These are phyloP conservation scores for Percopsis omiscomaycus DNA, from an alignment of 2,797 vertebrate genomes.

Conservation along the genomic window DNA sequence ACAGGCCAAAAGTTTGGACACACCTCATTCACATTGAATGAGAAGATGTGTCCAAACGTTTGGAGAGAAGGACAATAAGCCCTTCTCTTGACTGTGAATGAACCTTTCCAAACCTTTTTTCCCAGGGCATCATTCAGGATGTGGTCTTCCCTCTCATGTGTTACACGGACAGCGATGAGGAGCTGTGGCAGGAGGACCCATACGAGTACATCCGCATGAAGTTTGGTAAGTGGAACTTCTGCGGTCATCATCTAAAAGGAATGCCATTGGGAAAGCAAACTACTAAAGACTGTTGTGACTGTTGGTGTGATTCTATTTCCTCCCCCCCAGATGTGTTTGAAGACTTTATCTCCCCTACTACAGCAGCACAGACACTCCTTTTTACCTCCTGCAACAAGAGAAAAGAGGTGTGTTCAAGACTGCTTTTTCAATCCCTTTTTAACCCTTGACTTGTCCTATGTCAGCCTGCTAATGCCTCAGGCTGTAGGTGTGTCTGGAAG, in stretches of 20 bases:
- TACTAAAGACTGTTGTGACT: background rate
- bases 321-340: slow-evolving; percentile 90
- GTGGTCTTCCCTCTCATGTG: slow-evolving; percentile 99
- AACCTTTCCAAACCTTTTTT: slow-evolving; percentile 20
- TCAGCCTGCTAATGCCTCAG: too few relatives aligned
- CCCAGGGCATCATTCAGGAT: slow-evolving; percentile 97
- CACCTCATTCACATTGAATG: too few relatives aligned
- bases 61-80: too few relatives aligned
- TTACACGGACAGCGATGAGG: slow-evolving; percentile 98
- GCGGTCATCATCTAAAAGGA: slow-evolving; percentile 2
- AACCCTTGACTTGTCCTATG: too few relatives aligned
- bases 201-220: slow-evolving; percentile 99
- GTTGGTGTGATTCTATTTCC: background rate
- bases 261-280: background rate
- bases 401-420: slow-evolving; percentile 86
- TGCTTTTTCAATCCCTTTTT: slow-evolving; percentile 2
- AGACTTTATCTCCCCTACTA: slow-evolving; percentile 99
- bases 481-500: too few relatives aligned
- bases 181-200: slow-evolving; percentile 98
- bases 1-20: too few relatives aligned
- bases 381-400: slow-evolving; percentile 99
- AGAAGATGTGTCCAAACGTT: background rate
- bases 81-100: too few relatives aligned
- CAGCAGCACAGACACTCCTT: slow-evolving; percentile 95
- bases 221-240: slow-evolving; percentile 81